phyloP scores from a whole-genome alignment of 2,797 vertebrate genomes.

The Limosa lapponica region DNA sequence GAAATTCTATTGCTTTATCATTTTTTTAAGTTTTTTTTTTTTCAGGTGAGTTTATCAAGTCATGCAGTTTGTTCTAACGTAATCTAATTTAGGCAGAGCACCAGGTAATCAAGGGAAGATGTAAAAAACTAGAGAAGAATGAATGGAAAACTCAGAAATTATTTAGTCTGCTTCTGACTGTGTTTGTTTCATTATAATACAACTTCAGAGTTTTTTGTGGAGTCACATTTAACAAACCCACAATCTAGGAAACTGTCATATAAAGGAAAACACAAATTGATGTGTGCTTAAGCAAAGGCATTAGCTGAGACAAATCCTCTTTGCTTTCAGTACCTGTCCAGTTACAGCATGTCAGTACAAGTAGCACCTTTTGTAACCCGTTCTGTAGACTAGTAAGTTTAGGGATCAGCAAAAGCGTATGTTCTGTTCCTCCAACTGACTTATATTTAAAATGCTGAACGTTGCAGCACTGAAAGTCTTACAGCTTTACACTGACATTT shows the following conservation, averaged over 20 bases:
- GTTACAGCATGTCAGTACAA: neutral
- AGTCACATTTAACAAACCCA: neutral
- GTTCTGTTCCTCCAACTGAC: neutral
- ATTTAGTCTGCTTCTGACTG: neutral
- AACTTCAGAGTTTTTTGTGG: neutral
- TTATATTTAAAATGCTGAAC: neutral
- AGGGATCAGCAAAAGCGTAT: neutral
- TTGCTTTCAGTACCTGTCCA: neutral
- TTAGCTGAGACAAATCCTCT: neutral
- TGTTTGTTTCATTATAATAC: neutral
- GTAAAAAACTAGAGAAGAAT: neutral
- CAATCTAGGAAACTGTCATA: neutral
- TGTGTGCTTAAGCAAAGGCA: neutral
- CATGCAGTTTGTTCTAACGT: neutral
- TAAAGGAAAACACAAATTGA: neutral
- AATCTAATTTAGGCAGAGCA: neutral
- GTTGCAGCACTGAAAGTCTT: neutral
- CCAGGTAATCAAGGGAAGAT: neutral
- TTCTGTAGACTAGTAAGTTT: neutral
- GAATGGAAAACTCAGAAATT: neutral
- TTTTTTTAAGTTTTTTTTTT: neutral
- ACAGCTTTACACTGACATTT: neutral
- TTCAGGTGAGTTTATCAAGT: neutral
- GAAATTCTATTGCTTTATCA: neutral
- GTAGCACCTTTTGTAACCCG: neutral